Evolutionary conservation across 2,797 vertebrate genomes (phyloP), one percentile per base, ranked within the genome.

Genomic region (Botia almorhae): DNA sequence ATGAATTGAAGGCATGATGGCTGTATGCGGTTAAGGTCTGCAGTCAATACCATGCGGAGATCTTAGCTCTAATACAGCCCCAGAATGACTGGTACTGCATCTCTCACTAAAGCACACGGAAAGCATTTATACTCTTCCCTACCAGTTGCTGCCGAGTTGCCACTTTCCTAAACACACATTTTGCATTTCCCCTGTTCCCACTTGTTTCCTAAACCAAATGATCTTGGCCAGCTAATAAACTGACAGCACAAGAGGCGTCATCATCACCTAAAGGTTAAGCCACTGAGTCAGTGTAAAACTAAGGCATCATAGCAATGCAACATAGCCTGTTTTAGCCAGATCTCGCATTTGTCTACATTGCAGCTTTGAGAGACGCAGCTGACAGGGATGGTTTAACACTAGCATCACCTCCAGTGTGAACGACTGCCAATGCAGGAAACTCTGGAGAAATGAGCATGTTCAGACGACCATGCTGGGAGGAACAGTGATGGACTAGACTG

Each of bases 401-500:
- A 69, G 17, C 43, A 74, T 80, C 53, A 74, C 51, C 51, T 60
- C 69, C 12, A 60, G 53, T 67, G 23, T 74, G 53, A 68, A 67
- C 51, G 55, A 74, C 53, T 63, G 23, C 75, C 63, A 78, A 33
- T 64, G 67, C 21, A 55, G 48, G 39, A 74, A 43, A 63, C 64
- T 46, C 56, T 65, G 50, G 29, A 33, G 46, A 58, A 55, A 29
- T 0, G 29, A 51, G 17, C 53, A 4, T 46, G 71, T 46, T 60
- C 43, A 29, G 55, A 19, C 26, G 8, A 77, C 58, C 48, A 23
- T 68, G 67, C 50, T 70, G 61, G 53, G 74, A 68, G 55, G 50
- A 77, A 63, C 69, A 16, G 48, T 39, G 46, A 81, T 78, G 69
- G 46, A 69, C 74, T 65, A 64, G 69, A 71, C 61, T 77, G 82